Evolutionary conservation across 2,797 vertebrate species (phyloP).

Genomic region (Sarcoramphus papa): DNA sequence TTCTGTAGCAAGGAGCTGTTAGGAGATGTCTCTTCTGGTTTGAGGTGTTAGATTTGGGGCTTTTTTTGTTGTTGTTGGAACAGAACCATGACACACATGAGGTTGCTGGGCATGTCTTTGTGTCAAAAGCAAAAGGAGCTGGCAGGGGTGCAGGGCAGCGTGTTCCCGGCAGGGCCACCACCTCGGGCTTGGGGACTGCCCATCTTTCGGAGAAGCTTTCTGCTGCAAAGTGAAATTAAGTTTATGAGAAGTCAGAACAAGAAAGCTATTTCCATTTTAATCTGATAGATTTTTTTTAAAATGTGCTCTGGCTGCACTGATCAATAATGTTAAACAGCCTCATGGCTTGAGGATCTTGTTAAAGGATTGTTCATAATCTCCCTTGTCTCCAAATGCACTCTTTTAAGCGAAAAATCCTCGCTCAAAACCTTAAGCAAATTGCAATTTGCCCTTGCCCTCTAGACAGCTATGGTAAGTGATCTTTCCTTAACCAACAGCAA

Average conservation of each 20-base stretch:
- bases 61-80: background rate
- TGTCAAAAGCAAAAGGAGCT: background rate
- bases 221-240: background rate
- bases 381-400: slow-evolving; percentile 22
- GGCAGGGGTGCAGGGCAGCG: background rate
- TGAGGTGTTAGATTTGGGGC: background rate
- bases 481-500: slow-evolving; percentile 1
- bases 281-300: background rate
- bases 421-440: slow-evolving; percentile 9
- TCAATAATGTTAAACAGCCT: slow-evolving; percentile 31
- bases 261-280: background rate
- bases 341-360: slow-evolving; percentile 6
- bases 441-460: background rate
- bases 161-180: background rate
- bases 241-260: background rate
- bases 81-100: fast-evolving
- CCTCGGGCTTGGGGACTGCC: background rate
- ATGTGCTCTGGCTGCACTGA: background rate
- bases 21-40: background rate
- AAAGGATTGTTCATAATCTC: slow-evolving; percentile 47
- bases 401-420: background rate
- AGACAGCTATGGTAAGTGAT: background rate
- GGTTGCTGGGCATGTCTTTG: background rate
- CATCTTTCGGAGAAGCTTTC: background rate
- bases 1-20: background rate